phyloP scores from a whole-genome alignment of 2,113 vertebrate species.

The Upupa epops region DNA sequence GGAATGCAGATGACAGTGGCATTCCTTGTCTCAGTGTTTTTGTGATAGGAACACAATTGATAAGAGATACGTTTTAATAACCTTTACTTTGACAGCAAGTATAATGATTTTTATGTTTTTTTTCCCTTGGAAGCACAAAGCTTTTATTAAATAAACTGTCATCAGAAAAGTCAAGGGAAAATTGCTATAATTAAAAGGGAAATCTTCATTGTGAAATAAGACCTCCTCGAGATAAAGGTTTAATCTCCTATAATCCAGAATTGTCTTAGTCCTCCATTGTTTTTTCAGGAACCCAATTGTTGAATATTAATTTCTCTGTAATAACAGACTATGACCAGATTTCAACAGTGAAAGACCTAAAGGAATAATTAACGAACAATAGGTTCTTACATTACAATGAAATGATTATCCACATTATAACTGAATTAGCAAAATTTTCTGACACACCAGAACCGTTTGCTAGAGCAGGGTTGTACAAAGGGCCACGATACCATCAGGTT shows the following conservation, averaged over 20 bases:
- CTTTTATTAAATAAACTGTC: neutral
- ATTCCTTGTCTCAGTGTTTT: neutral
- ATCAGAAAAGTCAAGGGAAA: neutral
- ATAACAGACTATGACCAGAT: slow-evolving; percentile 42
- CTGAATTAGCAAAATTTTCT: neutral
- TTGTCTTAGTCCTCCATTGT: neutral
- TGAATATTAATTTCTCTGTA: slow-evolving; percentile 44
- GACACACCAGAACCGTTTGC: neutral
- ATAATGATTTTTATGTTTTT: neutral
- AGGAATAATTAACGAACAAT: slow-evolving; percentile 59
- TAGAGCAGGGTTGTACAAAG: neutral
- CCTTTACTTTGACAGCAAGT: neutral
- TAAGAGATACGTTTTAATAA: neutral
- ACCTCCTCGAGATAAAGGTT: slow-evolving; percentile 5
- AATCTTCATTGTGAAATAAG: neutral
- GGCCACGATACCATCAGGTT: neutral
- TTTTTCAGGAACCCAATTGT: neutral
- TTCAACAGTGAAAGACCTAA: slow-evolving; percentile 46
- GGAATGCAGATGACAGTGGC: neutral
- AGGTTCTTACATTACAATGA: slow-evolving; percentile 18
- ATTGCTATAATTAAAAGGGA: slow-evolving; percentile 2
- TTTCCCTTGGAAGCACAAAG: too few species aligned
- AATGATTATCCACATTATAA: slow-evolving; percentile 11
- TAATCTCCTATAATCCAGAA: slow-evolving; percentile 17
- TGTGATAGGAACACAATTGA: neutral